Conservation (phyloP, 1,140 invertebrate genomes). For the Telenomus remus region DNA sequence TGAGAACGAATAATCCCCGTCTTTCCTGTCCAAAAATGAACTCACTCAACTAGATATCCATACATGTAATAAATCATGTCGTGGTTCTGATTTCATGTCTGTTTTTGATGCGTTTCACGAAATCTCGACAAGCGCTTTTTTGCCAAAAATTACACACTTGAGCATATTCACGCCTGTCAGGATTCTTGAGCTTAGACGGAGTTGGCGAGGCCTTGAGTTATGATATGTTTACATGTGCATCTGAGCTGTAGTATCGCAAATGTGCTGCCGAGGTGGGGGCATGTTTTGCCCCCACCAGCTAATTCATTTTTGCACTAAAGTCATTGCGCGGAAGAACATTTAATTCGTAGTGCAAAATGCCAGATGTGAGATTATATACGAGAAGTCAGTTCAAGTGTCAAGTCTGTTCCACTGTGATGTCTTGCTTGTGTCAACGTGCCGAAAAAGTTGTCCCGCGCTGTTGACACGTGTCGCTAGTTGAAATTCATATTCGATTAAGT, state of each 20-base stretch:
- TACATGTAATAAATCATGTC: too few species aligned
- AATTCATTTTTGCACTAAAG: conserved; percentile 21
- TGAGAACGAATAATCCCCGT: too few species aligned
- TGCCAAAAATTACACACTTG: conserved; percentile 6
- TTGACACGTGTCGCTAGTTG: conserved; percentile 1
- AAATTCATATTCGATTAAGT: conserved; percentile 2
- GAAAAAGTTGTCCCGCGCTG: conserved; percentile 8
- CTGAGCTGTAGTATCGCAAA: conserved; percentile 21
- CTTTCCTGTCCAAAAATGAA: too few species aligned
- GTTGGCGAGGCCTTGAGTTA: conserved; percentile 33
- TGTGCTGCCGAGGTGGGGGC: conserved; percentile 4
- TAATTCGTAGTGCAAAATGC: conserved; percentile 38
- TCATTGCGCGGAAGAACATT: conserved; percentile 22
- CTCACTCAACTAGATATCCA: too few species aligned
- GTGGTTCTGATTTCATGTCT: too few species aligned
- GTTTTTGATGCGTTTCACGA: too few species aligned
- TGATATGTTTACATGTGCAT: conserved; percentile 26
- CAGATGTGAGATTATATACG: conserved; percentile 11
- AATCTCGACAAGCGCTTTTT: not conserved
- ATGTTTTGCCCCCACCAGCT: conserved; percentile 18
- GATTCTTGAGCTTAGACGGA: conserved; percentile 5
- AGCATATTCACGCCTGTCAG: too few species aligned
- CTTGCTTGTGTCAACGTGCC: not conserved
- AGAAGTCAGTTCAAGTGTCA: conserved; percentile 29
- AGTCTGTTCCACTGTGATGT: not conserved